Evolutionary conservation across 2,113 vertebrate genomes (phyloP).

Genomic region (Malurus cyaneus): DNA sequence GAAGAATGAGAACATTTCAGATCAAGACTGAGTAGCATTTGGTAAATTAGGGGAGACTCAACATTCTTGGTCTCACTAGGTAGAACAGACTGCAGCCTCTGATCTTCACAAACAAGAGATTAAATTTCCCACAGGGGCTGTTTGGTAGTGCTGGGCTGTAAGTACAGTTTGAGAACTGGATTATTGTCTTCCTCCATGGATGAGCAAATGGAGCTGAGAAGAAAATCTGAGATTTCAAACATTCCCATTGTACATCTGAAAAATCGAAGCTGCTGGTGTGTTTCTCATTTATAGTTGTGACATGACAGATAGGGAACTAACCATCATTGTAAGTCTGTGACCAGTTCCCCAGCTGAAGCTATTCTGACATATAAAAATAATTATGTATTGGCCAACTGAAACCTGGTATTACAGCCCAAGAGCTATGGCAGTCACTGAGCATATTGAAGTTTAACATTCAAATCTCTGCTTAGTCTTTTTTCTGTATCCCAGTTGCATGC

Average conservation of each 20-base stretch:
- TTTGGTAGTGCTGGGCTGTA: not conserved
- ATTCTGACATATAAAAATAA: not conserved
- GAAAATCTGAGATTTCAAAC: not conserved
- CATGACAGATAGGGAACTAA: not conserved
- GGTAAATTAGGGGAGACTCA: not conserved
- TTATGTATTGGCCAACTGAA: not conserved
- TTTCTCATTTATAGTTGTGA: not conserved
- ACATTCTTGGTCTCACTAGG: fast-evolving
- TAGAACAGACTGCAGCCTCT: not conserved
- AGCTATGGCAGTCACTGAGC: not conserved
- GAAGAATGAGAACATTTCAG: not conserved
- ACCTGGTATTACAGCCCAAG: not conserved
- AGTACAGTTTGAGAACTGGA: not conserved
- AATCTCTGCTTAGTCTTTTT: not conserved
- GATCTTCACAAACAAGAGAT: not conserved
- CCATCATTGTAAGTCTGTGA: not conserved
- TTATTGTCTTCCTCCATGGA: not conserved
- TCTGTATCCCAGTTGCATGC: not conserved
- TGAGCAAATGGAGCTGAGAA: not conserved
- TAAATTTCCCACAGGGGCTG: not conserved
- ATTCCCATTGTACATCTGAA: not conserved
- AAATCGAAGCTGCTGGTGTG: not conserved
- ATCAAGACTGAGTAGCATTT: not conserved
- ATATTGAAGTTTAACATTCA: not conserved
- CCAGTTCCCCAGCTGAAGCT: not conserved